Conservation (phyloP, 2,113 vertebrate species). For the Pholis gunnellus region DNA sequence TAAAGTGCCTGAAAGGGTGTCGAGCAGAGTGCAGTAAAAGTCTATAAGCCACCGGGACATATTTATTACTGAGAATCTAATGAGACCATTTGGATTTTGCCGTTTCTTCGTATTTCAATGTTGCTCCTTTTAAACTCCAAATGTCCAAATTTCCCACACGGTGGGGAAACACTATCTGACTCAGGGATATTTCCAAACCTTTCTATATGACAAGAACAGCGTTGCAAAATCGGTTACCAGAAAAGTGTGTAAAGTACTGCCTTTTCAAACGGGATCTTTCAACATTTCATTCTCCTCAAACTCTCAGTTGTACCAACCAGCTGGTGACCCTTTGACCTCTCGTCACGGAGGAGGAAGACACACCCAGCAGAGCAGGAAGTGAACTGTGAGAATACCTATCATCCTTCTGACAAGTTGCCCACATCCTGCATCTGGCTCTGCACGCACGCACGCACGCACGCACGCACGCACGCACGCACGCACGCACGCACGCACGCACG, state of each 20-base stretch:
- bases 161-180: slow-evolving; percentile 13
- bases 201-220: neutral
- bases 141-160: slow-evolving; percentile 9
- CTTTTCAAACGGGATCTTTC: neutral
- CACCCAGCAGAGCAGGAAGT: slow-evolving; percentile 60
- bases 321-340: slow-evolving; percentile 57
- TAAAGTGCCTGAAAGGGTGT: slow-evolving; percentile 27
- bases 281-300: neutral
- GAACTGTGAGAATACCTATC: slow-evolving; percentile 59
- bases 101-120: slow-evolving; percentile 13
- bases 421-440: slow-evolving; percentile 52
- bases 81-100: slow-evolving; percentile 29
- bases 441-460: slow-evolving; percentile 4
- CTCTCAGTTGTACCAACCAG: slow-evolving; percentile 26
- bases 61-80: slow-evolving; percentile 41
- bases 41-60: slow-evolving; percentile 24
- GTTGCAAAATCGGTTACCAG: slow-evolving; percentile 3
- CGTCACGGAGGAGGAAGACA: slow-evolving; percentile 67
- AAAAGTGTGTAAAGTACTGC: neutral
- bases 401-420: slow-evolving; percentile 48
- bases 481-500: neutral
- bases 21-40: slow-evolving; percentile 27
- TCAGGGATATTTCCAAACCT: slow-evolving; percentile 15
- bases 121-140: slow-evolving; percentile 4
- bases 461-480: neutral